A percentile compares a stretch with the other conserved stretches of the same genome.
These are phyloP conservation scores for Oreamnos americanus DNA, from an alignment of 2,113 vertebrate species.

Conservation along the genomic window DNA sequence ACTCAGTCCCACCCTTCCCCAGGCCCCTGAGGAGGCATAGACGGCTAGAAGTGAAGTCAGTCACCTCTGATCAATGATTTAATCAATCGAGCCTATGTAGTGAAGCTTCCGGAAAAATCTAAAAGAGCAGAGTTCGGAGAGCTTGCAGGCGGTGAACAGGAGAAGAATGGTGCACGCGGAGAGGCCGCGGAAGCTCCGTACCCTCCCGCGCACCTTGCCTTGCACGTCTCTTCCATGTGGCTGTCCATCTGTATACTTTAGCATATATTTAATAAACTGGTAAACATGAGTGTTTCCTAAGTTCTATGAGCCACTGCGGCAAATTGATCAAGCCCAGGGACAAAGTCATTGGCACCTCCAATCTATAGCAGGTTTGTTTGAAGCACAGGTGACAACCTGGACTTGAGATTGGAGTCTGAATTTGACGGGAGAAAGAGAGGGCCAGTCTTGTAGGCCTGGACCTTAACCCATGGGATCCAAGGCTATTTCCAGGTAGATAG, in stretches of 20 bases:
- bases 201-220: not conserved
- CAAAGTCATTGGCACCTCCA: not conserved
- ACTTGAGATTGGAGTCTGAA: not conserved
- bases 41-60: not conserved
- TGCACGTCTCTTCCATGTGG: not conserved
- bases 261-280: not conserved
- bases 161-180: accelerated
- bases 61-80: not conserved
- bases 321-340: not conserved
- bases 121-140: not conserved
- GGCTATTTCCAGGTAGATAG: not conserved
- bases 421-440: not conserved
- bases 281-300: not conserved
- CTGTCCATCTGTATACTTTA: not conserved
- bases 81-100: not conserved
- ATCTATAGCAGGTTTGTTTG: not conserved
- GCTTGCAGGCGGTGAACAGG: not conserved
- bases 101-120: not conserved
- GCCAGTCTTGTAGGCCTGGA: not conserved
- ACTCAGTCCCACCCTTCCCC: not conserved
- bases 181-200: not conserved
- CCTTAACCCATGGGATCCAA: not conserved
- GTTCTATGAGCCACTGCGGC: not conserved
- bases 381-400: not conserved
- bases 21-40: not conserved